These are phyloP conservation scores for Prionailurus viverrinus DNA, from an alignment of 2,113 vertebrate species.

Conservation along the genomic window DNA sequence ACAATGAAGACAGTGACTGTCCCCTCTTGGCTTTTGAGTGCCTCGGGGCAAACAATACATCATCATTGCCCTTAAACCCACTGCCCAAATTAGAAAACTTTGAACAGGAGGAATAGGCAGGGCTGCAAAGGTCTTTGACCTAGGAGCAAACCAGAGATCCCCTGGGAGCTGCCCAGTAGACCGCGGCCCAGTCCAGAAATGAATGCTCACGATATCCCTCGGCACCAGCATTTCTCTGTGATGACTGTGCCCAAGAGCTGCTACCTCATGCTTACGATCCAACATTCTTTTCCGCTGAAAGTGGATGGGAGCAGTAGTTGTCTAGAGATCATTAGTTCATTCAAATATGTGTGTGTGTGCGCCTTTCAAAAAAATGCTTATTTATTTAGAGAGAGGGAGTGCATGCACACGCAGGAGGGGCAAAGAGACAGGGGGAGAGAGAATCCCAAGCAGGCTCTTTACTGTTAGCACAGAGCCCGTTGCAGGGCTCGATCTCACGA, in stretches of 20 bases:
- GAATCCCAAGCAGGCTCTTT: no score
- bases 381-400: no score
- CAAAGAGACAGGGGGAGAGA: no score
- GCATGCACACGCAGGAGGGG: no score
- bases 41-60: not conserved
- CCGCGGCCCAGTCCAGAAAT: not conserved
- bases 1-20: not conserved
- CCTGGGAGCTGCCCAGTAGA: not conserved
- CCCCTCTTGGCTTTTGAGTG: not conserved
- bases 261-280: not conserved
- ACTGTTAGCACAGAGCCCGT: no score
- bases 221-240: not conserved
- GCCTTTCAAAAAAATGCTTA: not conserved
- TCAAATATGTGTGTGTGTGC: not conserved
- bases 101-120: not conserved
- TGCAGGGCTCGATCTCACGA: no score
- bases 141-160: not conserved
- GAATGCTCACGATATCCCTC: accelerated
- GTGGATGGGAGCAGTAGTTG: no score
- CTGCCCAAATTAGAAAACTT: not conserved
- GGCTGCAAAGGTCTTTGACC: not conserved
- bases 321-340: not conserved
- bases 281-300: not conserved
- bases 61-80: not conserved
- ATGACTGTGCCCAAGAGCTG: not conserved